Evolutionary conservation across 2,888 invertebrate genomes (phyloP).

Genomic region (Conus canariensis): DNA sequence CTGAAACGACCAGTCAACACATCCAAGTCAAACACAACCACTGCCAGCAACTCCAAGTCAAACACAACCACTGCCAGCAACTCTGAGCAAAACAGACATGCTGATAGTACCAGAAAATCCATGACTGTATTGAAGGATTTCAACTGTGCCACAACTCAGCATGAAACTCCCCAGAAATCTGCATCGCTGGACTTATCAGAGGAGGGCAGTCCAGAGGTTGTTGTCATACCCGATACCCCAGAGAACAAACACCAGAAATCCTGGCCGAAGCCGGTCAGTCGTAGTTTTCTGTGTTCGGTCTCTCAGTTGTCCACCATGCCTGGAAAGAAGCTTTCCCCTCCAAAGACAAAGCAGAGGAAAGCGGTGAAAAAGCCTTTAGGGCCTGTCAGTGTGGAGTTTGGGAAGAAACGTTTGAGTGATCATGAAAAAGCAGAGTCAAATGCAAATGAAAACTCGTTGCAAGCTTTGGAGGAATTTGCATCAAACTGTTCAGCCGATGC

Average conservation of each 20-base stretch:
- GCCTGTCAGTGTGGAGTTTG: slow-evolving; percentile 40
- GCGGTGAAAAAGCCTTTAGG: slow-evolving; percentile 37
- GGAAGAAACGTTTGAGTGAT: not conserved
- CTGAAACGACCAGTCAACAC: not conserved
- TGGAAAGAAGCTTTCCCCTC: slow-evolving; percentile 53
- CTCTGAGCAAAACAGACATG: not conserved
- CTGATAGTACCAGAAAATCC: not conserved
- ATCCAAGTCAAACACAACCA: not conserved
- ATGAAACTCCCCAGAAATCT: slow-evolving; percentile 9
- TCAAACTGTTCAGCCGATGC: not conserved
- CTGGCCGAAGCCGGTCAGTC: slow-evolving; percentile 45
- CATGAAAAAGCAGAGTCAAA: not conserved
- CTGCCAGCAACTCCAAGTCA: slow-evolving; percentile 7
- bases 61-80: not conserved
- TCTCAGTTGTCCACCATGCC: slow-evolving; percentile 57
- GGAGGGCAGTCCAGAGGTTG: slow-evolving; percentile 53
- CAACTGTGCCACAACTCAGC: not conserved
- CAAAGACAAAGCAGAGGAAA: slow-evolving; percentile 41
- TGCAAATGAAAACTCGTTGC: not conserved
- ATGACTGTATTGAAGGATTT: slow-evolving; percentile 28
- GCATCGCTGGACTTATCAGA: slow-evolving; percentile 49
- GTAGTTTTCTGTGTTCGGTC: slow-evolving; percentile 63
- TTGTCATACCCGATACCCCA: slow-evolving; percentile 67
- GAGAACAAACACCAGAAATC: slow-evolving; percentile 49
- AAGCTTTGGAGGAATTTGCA: not conserved